phyloP scores from a whole-genome alignment of 2,797 vertebrate genomes.

The Morus bassanus region DNA sequence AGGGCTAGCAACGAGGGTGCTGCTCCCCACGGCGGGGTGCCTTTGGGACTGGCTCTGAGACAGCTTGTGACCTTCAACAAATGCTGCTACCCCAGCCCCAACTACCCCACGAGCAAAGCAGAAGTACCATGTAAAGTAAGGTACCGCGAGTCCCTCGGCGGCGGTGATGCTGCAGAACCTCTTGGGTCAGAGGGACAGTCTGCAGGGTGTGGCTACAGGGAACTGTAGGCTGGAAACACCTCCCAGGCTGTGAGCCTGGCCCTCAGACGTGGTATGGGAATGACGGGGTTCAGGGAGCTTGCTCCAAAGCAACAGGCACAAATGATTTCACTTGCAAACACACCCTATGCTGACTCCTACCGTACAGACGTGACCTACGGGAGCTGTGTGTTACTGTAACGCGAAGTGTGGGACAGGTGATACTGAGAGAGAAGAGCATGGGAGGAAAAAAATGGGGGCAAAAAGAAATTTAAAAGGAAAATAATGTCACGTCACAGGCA shows the following conservation, averaged over 20 bases:
- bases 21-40: fast-evolving
- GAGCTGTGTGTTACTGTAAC: not conserved
- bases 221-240: not conserved
- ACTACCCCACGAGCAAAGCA: not conserved
- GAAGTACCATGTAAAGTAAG: not conserved
- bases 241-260: not conserved
- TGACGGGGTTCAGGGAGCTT: not conserved
- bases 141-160: not conserved
- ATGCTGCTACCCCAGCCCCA: no score
- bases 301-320: not conserved
- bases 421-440: not conserved
- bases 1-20: not conserved
- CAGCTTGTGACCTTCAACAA: not conserved
- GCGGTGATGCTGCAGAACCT: not conserved
- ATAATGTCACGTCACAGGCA: not conserved
- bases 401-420: not conserved
- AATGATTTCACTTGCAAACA: not conserved
- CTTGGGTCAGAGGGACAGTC: not conserved
- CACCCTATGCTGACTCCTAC: not conserved
- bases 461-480: not conserved
- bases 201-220: fast-evolving
- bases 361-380: fast-evolving
- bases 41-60: not conserved
- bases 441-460: not conserved
- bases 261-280: not conserved